These are phyloP conservation scores for Machimus rusticus DNA, from an alignment of 2,888 invertebrate genomes.

Conservation along the genomic window DNA sequence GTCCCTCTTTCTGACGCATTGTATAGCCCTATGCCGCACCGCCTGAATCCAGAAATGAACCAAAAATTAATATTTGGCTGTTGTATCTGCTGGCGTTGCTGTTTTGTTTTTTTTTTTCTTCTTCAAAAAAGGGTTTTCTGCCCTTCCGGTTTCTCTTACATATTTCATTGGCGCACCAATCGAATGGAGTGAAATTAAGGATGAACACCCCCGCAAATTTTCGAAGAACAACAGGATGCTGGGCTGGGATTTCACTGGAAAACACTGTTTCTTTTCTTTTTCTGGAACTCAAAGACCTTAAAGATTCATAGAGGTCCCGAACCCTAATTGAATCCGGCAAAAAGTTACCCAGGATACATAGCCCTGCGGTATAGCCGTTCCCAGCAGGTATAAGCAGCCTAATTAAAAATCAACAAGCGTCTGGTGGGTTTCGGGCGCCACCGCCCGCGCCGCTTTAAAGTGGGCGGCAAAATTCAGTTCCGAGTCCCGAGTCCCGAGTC, in stretches of 20 bases:
- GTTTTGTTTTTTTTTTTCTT: too few relatives aligned
- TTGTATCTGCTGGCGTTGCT: background rate
- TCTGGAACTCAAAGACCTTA: background rate
- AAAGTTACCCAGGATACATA: background rate
- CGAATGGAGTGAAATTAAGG: constrained; percentile 26
- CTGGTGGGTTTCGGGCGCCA: background rate
- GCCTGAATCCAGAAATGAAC: background rate
- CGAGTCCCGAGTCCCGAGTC: background rate
- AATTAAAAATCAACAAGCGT: constrained; percentile 34
- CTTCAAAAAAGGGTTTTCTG: background rate
- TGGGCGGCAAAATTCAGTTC: background rate
- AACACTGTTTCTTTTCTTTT: background rate
- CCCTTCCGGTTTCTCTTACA: constrained; percentile 3
- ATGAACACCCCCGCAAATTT: background rate
- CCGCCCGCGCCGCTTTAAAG: background rate
- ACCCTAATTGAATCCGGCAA: constrained; percentile 16
- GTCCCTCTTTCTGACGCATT: background rate
- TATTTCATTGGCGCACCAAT: constrained; percentile 28
- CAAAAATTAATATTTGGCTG: constrained; percentile 36
- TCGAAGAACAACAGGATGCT: background rate
- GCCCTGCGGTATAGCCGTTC: background rate
- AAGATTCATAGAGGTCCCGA: constrained; percentile 20
- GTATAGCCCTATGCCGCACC: background rate
- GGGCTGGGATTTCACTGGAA: background rate
- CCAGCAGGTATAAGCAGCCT: background rate